phyloP scores from a whole-genome alignment of 2,888 invertebrate genomes.

The Erebia ligea region DNA sequence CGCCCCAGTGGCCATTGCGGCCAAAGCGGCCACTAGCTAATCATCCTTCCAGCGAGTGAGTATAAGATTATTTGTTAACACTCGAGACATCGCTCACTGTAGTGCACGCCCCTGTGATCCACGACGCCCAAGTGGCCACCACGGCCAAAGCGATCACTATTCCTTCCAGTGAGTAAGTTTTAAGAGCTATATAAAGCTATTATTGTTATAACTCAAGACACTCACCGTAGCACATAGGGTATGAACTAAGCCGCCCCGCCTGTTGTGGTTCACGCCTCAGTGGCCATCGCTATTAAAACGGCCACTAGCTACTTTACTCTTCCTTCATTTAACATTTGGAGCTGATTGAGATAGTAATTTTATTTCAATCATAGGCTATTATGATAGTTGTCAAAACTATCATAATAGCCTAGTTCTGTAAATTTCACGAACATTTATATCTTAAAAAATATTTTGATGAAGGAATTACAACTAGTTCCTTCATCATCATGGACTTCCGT shows the following conservation, averaged over 20 bases:
- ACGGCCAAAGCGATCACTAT: constrained; percentile 75
- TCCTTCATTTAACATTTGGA: constrained; percentile 59
- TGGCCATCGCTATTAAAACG: constrained; percentile 55
- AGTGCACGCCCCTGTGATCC: constrained; percentile 50
- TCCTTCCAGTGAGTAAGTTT: constrained; percentile 73
- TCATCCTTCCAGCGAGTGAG: constrained; percentile 78
- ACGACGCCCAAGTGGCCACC: constrained; percentile 48
- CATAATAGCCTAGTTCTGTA: too few species aligned
- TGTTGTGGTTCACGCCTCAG: constrained; percentile 42
- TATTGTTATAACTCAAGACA: not conserved
- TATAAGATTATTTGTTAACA: constrained; percentile 24
- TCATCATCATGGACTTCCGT: too few species aligned
- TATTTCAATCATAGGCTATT: too few species aligned
- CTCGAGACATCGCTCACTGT: not conserved
- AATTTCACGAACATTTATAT: too few species aligned
- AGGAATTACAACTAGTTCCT: too few species aligned
- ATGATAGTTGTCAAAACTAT: too few species aligned
- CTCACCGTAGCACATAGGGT: not conserved
- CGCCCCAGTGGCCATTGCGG: constrained; percentile 49
- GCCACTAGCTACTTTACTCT: constrained; percentile 82
- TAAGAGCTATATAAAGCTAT: constrained; percentile 30
- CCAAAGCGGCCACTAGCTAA: constrained; percentile 83
- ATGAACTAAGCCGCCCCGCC: too few species aligned
- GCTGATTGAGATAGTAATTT: too few species aligned
- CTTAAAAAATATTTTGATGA: too few species aligned